These are phyloP conservation scores for Paedocypris sp. DNA, from an alignment of 2,113 vertebrate genomes.

Conservation along the genomic window DNA sequence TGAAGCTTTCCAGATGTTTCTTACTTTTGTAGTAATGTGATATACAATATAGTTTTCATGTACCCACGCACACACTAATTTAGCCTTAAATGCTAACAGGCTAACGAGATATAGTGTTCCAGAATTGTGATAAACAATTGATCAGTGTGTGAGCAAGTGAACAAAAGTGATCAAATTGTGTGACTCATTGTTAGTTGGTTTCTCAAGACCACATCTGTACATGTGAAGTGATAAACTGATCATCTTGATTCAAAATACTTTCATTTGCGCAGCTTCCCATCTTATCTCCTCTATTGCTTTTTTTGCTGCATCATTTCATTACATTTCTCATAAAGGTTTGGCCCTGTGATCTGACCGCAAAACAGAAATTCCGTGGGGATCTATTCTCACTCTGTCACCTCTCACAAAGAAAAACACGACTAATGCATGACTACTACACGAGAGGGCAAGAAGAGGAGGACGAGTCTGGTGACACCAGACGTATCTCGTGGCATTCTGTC, in stretches of 20 bases:
- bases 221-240: too few relatives aligned
- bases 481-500: constrained; percentile 33
- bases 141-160: too few relatives aligned
- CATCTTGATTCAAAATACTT: too few relatives aligned
- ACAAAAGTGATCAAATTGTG: too few relatives aligned
- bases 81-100: too few relatives aligned
- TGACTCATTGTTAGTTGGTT: too few relatives aligned
- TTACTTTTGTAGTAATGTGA: neutral
- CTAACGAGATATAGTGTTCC: too few relatives aligned
- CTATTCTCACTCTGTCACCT: neutral
- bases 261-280: too few relatives aligned
- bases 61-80: neutral
- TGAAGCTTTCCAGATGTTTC: too few relatives aligned
- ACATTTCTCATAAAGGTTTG: neutral
- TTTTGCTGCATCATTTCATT: neutral
- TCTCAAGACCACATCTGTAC: too few relatives aligned
- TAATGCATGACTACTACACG: constrained; percentile 16
- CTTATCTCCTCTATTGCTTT: too few relatives aligned
- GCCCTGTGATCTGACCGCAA: neutral
- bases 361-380: neutral
- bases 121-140: too few relatives aligned
- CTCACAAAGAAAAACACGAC: constrained; percentile 16
- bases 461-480: constrained; percentile 30
- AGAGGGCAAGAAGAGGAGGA: constrained; percentile 19
- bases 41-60: neutral